Conservation (phyloP, 1,140 invertebrate species). For the Bombus balteatus region DNA sequence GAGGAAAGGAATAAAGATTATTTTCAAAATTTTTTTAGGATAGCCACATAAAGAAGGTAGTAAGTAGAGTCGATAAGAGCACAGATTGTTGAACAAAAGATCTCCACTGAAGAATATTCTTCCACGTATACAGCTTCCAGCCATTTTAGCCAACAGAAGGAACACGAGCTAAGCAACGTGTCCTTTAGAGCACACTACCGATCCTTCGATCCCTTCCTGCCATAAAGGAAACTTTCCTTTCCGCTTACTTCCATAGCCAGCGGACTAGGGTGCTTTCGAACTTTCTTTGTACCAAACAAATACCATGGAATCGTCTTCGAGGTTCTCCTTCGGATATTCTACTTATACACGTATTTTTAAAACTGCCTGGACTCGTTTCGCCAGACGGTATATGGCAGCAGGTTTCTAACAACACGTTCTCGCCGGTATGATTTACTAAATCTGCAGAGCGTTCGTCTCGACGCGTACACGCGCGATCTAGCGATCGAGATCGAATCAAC, state of each 20-base stretch:
- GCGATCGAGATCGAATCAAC: neutral
- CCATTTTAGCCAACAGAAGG: neutral
- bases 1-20: too few species aligned
- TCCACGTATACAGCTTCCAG: too few species aligned
- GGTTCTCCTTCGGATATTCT: neutral
- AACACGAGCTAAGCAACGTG: neutral
- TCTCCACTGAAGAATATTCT: neutral
- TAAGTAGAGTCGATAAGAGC: neutral
- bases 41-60: too few species aligned
- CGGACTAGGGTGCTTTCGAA: constrained; percentile 19
- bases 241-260: constrained; percentile 2
- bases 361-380: constrained; percentile 16
- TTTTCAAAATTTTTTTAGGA: too few species aligned
- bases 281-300: constrained; percentile 21
- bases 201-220: constrained; percentile 18
- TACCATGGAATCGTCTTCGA: neutral
- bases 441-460: neutral
- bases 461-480: neutral
- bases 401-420: constrained; percentile 1
- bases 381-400: neutral
- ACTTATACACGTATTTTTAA: constrained; percentile 9
- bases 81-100: neutral
- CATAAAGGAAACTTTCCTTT: constrained; percentile 18
- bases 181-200: neutral
- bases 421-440: constrained; percentile 11